These are phyloP conservation scores for Esox lucius DNA, from an alignment of 2,797 vertebrate species.

Conservation along the genomic window DNA sequence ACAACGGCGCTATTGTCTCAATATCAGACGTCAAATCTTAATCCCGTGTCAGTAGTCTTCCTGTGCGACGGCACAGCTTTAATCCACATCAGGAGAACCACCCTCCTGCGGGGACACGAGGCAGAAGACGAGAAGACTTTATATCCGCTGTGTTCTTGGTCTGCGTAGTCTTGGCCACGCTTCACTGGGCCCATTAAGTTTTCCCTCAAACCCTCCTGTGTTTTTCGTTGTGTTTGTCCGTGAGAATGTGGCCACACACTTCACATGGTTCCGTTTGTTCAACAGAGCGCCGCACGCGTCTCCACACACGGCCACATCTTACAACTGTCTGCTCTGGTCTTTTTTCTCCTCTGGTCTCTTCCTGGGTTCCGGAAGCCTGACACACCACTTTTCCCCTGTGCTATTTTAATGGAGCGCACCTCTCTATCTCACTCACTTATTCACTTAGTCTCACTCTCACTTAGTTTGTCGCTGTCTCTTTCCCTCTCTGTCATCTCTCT, in stretches of 20 bases:
- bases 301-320: no score
- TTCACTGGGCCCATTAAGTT: background rate
- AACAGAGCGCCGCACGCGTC: no score
- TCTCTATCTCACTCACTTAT: background rate
- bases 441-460: background rate
- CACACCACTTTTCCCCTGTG: background rate
- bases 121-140: background rate
- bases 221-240: no score
- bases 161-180: slow-evolving; percentile 8
- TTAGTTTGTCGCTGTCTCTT: no score
- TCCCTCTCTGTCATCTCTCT: no score
- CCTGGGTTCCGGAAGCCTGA: no score
- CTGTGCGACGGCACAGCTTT: background rate
- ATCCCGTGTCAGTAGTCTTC: background rate
- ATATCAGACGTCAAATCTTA: background rate
- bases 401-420: no score
- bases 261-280: no score
- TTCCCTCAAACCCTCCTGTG: no score
- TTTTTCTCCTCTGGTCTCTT: no score
- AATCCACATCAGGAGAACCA: background rate
- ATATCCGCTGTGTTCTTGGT: background rate
- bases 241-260: no score
- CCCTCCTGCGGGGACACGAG: background rate
- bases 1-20: background rate
- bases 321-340: no score